These are phyloP conservation scores for Nomada hirtipes DNA, from an alignment of 2,888 invertebrate genomes.

Conservation along the genomic window DNA sequence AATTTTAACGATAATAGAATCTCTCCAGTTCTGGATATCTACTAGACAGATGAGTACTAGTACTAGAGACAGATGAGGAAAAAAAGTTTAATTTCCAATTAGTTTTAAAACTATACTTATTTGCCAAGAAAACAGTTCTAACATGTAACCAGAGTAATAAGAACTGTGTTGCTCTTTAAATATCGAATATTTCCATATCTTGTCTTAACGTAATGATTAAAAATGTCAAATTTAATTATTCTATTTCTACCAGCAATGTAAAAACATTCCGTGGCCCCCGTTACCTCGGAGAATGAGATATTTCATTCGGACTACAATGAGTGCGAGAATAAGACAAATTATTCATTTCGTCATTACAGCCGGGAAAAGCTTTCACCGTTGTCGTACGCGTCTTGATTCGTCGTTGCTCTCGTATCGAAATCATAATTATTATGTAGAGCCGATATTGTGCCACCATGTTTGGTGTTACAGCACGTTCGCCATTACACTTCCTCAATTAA, in stretches of 20 bases:
- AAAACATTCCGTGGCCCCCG: no score
- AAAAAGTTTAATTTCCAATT: no score
- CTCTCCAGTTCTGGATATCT: neutral
- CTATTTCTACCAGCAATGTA: no score
- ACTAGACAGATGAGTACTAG: no score
- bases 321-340: neutral
- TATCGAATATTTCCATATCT: no score
- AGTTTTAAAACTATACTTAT: no score
- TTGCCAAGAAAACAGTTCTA: no score
- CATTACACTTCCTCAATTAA: constrained; percentile 55
- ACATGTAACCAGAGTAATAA: no score
- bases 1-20: neutral
- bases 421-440: constrained; percentile 47
- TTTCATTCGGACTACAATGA: neutral
- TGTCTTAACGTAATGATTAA: no score
- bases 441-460: constrained; percentile 14
- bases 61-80: no score
- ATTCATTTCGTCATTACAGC: neutral
- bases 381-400: constrained; percentile 22
- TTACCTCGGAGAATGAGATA: neutral
- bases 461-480: constrained; percentile 29
- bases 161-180: neutral
- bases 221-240: no score
- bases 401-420: neutral
- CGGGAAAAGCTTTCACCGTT: constrained; percentile 41